A percentile compares a stretch with the other conserved stretches of the same genome.
phyloP scores from a whole-genome alignment of 2,888 invertebrate genomes.

The Yponomeuta malinellus region DNA sequence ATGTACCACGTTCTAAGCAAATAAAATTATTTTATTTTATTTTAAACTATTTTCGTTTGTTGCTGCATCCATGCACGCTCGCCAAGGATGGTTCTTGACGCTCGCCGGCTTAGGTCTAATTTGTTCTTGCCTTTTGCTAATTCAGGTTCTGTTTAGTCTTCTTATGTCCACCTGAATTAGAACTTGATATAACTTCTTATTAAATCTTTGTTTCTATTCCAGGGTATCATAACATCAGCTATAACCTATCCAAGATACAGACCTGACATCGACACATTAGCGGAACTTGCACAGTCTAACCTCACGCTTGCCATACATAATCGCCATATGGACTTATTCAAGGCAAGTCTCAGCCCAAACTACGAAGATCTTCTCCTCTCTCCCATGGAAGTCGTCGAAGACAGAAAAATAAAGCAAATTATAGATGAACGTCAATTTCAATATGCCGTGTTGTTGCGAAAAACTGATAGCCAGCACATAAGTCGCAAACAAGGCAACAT shows the following conservation, averaged over 20 bases:
- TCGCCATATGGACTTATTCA: constrained; percentile 46
- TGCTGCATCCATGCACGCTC: no score
- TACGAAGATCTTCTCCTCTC: constrained; percentile 36
- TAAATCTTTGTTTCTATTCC: constrained; percentile 17
- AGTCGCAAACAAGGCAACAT: constrained; percentile 44
- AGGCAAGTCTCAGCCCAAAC: constrained; percentile 40
- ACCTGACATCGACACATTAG: constrained; percentile 43
- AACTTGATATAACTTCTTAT: not conserved
- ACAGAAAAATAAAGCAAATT: constrained; percentile 46
- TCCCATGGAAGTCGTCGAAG: constrained; percentile 51
- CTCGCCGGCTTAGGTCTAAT: no score
- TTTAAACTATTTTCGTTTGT: no score
- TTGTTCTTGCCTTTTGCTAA: no score
- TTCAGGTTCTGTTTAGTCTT: no score
- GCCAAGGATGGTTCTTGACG: no score
- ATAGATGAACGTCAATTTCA: constrained; percentile 55
- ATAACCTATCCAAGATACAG: constrained; percentile 56
- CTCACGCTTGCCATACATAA: constrained; percentile 54
- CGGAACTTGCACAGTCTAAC: constrained; percentile 41
- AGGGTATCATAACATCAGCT: constrained; percentile 64
- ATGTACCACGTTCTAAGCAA: no score
- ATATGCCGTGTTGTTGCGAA: constrained; percentile 67
- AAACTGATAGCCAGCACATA: constrained; percentile 53
- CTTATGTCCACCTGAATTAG: no score
- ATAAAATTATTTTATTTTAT: no score